Evolutionary conservation across 2,113 vertebrate species (phyloP), one percentile per base, ranked within the genome.

Genomic region (Proteles cristata): DNA sequence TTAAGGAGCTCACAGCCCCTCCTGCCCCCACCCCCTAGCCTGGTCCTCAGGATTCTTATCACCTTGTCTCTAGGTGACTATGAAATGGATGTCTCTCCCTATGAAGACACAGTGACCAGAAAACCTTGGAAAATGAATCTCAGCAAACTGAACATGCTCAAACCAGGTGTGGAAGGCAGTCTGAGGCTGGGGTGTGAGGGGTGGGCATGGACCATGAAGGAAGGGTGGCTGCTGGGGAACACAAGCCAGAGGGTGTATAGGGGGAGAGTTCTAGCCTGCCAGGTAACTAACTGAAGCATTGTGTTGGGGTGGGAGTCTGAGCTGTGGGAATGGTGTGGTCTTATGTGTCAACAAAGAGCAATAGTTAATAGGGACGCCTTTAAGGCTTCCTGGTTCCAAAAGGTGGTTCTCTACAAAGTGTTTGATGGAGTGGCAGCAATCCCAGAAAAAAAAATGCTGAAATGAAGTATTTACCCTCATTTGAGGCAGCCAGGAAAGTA

Each of bases 1-100:
- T 76, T 35, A 61, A 81, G 86, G 61, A 91, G 39, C n/a, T 12
- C 31, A 26, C 23, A 73, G 79, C 33, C 43, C n/a, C 39, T 88
- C 50, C 83, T 48, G 4, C 17, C 82, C 11, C 65, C 15, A 16
- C 31, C 31, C 35, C 4, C 16, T 33, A 68, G 14, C n/a, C 23
- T 0, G 0, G 6, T 84, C n/a, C 76, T 96, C 39, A 83, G 65
- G 33, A 33, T 84, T 65, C 89, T 89, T 25, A 31, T 87, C 77
- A 16, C 88, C 88, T 97, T 96, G n/a, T 96, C 69, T 93, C 85
- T 94, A 99, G 99, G 99, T 97, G 99, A 99, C 95, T 99, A 99
- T 79, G 99, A 98, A 97, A 98, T 99, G 97, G 99, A 99, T 68
- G 96, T 99, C 50, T 99, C 99, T 88, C 99, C 99, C 14, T 99